A percentile compares a stretch with the other conserved stretches of the same genome.
Conservation (phyloP, 2,113 vertebrate species). For the Alosa alosa region DNA sequence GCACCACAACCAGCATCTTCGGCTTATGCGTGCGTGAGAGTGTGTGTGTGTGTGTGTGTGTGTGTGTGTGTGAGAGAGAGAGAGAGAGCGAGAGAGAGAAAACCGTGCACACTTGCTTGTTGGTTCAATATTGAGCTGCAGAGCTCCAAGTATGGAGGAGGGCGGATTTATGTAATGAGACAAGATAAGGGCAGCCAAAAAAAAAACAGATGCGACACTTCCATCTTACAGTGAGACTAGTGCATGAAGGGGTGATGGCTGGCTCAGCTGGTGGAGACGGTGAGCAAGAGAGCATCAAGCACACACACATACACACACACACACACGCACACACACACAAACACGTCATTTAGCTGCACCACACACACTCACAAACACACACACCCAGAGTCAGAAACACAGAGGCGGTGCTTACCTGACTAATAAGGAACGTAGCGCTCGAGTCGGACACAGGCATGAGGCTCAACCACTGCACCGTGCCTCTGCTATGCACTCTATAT, state of each 20-base stretch:
- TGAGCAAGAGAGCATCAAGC: background rate
- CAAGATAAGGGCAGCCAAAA: background rate
- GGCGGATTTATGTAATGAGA: background rate
- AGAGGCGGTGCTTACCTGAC: slow-evolving; percentile 59
- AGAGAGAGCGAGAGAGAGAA: no score
- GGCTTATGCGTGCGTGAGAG: background rate
- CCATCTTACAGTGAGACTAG: background rate
- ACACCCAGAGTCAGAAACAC: background rate
- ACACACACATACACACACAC: slow-evolving; percentile 21
- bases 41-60: background rate
- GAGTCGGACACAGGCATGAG: slow-evolving; percentile 71
- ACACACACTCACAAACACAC: background rate
- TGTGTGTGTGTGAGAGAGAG: background rate
- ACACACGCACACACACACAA: background rate
- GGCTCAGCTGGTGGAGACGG: background rate
- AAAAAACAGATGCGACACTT: background rate
- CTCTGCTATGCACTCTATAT: background rate
- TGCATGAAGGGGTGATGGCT: background rate
- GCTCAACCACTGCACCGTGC: slow-evolving; percentile 46
- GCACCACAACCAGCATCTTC: background rate
- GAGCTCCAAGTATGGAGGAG: background rate
- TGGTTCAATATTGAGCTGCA: background rate
- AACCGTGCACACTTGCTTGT: background rate
- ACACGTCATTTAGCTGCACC: background rate
- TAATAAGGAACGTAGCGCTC: slow-evolving; percentile 77